Evolutionary conservation across 2,888 invertebrate species (phyloP), one percentile per base, ranked within the genome.

Genomic region (Aphidius colemani): DNA sequence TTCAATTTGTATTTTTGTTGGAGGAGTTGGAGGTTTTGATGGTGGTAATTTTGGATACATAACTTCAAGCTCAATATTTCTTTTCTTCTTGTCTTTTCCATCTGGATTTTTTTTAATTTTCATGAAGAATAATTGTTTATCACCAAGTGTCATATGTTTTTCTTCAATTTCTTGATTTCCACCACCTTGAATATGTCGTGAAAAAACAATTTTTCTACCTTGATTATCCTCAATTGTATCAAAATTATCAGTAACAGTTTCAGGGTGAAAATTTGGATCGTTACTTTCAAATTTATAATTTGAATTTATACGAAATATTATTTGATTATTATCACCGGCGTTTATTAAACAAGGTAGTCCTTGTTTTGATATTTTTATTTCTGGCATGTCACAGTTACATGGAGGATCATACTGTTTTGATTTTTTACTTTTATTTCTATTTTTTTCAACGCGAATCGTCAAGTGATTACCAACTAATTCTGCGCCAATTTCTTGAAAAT

Each of bases 401-500:
- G 77, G 78, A 7, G 80, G 80, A 46, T 76, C 75, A 79, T 80
- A 81, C 6, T 66, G 64, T n/a, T 56, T 64, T 0, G 39, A 66
- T 53, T 64, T 72, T n/a, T 70, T 72, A 4, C 65, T 71, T 82
- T 85, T 71, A 69, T 83, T 69, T 79, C 86, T 81, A 79, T 88
- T 80, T 82, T 89, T 77, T 82, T 85, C 88, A 39, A 89, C 87
- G 18, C 88, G 83, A 62, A 90, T 89, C 68, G 87, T 88, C 11
- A 90, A 81, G 72, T 88, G 87, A 74, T 89, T 89, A 49, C 87
- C 88, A 58, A 88, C 86, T 82, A 89, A 87, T 45, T 85, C 84
- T 2, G 89, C 89, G 0, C 87, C 87, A 50, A 90, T 89, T 81
- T 90, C 89, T 79, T 89, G 88, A 70, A 86, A 88, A 46, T 84